phyloP scores from a whole-genome alignment of 2,113 vertebrate species.

The Mustela nigripes region DNA sequence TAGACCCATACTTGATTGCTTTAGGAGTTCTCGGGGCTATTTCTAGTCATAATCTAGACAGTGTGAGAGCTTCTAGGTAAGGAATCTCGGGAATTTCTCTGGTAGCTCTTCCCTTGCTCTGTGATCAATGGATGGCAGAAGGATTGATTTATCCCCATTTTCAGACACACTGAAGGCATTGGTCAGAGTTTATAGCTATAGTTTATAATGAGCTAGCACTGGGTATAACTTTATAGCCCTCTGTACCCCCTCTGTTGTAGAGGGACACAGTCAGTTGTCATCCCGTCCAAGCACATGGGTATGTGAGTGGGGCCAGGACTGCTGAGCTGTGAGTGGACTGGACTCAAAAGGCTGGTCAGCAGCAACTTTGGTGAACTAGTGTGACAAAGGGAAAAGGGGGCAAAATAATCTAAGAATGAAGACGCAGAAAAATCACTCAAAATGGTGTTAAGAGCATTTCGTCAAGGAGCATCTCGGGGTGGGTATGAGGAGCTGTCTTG shows the following conservation, averaged over 20 bases:
- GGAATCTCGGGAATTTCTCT: background rate
- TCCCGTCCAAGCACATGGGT: background rate
- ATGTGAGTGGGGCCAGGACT: background rate
- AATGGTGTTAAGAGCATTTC: background rate
- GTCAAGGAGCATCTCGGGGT: background rate
- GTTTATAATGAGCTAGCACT: background rate
- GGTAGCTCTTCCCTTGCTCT: background rate
- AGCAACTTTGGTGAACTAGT: background rate
- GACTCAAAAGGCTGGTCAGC: background rate
- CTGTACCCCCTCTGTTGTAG: too few species aligned
- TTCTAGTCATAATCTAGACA: background rate
- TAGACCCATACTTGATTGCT: background rate
- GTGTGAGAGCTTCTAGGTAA: background rate
- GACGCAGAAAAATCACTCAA: background rate
- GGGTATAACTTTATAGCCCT: rapidly evolving
- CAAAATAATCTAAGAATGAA: background rate
- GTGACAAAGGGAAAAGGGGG: background rate
- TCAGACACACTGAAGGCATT: background rate
- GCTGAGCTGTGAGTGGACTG: background rate
- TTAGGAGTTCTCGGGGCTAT: rapidly evolving
- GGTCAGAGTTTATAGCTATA: background rate
- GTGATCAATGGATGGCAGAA: background rate
- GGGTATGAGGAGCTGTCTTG: background rate
- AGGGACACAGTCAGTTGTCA: background rate
- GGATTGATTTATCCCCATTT: background rate